Base-by-base conservation (phyloP, 2,888 invertebrate genomes). In the Thymelicus acteon region DNA sequence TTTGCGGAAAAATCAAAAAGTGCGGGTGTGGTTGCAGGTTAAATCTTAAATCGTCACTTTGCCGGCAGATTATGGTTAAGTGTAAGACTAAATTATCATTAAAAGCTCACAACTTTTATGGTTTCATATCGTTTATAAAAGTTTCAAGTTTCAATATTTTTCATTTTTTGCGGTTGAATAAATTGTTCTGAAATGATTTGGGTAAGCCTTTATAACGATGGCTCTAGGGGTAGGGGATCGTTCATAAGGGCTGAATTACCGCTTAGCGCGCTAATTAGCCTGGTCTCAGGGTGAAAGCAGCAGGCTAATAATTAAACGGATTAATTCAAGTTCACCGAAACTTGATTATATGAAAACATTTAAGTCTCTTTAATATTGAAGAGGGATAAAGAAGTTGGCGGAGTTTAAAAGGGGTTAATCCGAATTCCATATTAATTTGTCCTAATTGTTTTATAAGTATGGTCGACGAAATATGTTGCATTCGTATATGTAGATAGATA, bases 221-320 rank as follows among this genome's bases (percentile, higher is more conserved):
- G 52, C 62, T 19, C 40, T 57, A 60, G 63, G 60, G 60, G 40
- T 60, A 44, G 40, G 5, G 44, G 60, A 70, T 70, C 60, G 40
- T 65, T 70, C 64, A 10, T 65, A 74, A 77, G 75, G 74, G 73
- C 69, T 74, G 76, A 81, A 78, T 78, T 77, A 76, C 75, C 77
- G 75, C 74, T 77, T 79, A 82, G 77, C 78, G 78, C 73, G 76
- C 75, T 86, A 84, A 88, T 87, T 85, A 85, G 76, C 75, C 64
- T 81, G 79, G 80, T 80, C 79, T 81, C 79, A 78, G 73, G 73
- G 78, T 75, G 79, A 79, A 80, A 80, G 80, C 82, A 76, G 82
- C 76, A 78, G 79, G 76, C 71, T 84, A 82, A 82, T 86, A 88
- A 88, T 88, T 86, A 86, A 87, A 85, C 80, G 79, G 81, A 85